Base-by-base conservation (phyloP, 2,888 invertebrate species). In the Ennomos quercinarius region DNA sequence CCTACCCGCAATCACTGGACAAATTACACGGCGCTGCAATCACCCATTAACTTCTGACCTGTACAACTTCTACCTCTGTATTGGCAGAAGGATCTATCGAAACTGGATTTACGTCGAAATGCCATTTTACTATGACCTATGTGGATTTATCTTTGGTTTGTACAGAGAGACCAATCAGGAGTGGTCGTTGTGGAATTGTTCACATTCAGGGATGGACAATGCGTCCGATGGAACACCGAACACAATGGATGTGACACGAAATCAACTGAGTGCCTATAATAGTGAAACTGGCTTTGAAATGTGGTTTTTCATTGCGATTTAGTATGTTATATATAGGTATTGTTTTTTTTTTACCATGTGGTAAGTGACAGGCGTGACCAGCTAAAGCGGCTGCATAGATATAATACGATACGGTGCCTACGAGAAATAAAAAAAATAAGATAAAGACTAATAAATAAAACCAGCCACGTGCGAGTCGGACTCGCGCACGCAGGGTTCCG, bases 191-290 rank as follows among this genome's bases (percentile, higher is more conserved):
- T 66, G 65, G 66, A 66, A 78, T 77, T 77, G 74, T 67, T 67
- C 68, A 65, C 73, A 74, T 78, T 78, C 77, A 78, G 57, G 40
- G 54, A 55, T 63, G 73, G 76, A 80, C 80, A 81, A 80, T 78
- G 67, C 72, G 64, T 57, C 76, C 72, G 76, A 78, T 77, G 65
- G 77, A 57, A 70, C 50, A 61, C 53, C 57, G 61, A 52, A 68
- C 71, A 78, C 77, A 81, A 80, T 75, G 69, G 73, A 66, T 69
- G 72, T 38, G 35, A 38, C 44, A 49, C 12, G 45, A 74, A 77
- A 76, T 74, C 66, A 67, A 63, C 73, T 73, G 73, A 76, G 70
- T 66, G 71, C 70, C 69, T 67, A 68, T 53, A 58, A 68, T 66
- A 64, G 65, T 69, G 53, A 37, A 49, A 59, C 54, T 43, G 34